Evolutionary conservation across 1,140 invertebrate species (phyloP).

Genomic region (Cydia strobilella): DNA sequence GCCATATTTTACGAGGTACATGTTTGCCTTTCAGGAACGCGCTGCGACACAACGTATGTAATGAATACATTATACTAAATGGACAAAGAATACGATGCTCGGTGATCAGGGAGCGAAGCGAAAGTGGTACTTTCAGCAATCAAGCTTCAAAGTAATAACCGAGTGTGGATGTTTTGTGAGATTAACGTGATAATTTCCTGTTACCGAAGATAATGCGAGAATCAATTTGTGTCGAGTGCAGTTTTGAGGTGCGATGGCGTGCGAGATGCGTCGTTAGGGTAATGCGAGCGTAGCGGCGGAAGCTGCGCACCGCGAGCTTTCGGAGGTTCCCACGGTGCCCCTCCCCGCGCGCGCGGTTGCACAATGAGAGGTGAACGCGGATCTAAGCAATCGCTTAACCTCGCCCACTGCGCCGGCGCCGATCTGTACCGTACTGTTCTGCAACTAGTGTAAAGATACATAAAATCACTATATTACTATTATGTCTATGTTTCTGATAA

Average conservation of each 20-base stretch:
- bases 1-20: conserved; percentile 12
- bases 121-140: conserved; percentile 29
- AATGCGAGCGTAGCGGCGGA: conserved; percentile 72
- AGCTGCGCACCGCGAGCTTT: conserved; percentile 74
- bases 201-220: conserved; percentile 65
- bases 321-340: conserved; percentile 75
- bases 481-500: conserved; percentile 1
- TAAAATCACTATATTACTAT: conserved; percentile 13
- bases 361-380: conserved; percentile 79
- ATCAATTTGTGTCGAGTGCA: conserved; percentile 63
- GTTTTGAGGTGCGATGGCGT: conserved; percentile 51
- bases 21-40: conserved; percentile 9
- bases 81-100: not conserved
- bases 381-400: conserved; percentile 79
- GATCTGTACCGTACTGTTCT: conserved; percentile 47
- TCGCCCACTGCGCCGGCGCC: conserved; percentile 73
- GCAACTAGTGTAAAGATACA: conserved; percentile 45
- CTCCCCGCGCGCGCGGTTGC: conserved; percentile 63
- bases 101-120: conserved; percentile 26
- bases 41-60: conserved; percentile 14
- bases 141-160: conserved; percentile 28
- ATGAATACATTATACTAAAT: conserved; percentile 18
- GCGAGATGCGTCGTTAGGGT: conserved; percentile 73
- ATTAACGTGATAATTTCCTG: conserved; percentile 64
- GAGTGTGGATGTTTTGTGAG: conserved; percentile 39